Percentiles rank a stretch among this genome's conserved stretches.
These are phyloP conservation scores for Campoletis raptor DNA, from an alignment of 2,888 invertebrate species.

Conservation along the genomic window DNA sequence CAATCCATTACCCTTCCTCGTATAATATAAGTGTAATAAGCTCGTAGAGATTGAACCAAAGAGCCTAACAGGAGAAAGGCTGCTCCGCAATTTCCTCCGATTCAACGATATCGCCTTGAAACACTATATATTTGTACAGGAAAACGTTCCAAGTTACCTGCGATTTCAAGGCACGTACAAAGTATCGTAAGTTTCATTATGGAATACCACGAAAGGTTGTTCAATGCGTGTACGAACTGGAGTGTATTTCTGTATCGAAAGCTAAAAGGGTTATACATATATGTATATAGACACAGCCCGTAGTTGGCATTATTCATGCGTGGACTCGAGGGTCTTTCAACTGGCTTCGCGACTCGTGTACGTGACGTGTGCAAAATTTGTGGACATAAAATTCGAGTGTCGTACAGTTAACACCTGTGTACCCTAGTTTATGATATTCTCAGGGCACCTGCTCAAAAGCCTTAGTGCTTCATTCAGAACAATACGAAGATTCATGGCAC, in stretches of 20 bases:
- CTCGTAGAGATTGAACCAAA: constrained; percentile 20
- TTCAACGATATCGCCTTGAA: constrained; percentile 21
- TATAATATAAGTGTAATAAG: background rate
- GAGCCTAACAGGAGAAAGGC: constrained; percentile 4
- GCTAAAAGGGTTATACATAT: background rate
- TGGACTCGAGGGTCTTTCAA: constrained; percentile 15
- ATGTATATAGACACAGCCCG: constrained; percentile 1
- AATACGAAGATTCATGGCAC: background rate
- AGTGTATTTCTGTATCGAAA: background rate
- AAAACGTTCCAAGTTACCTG: background rate
- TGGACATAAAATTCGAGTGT: constrained; percentile 33
- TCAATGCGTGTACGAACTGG: background rate
- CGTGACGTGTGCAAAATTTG: constrained; percentile 33
- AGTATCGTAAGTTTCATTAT: constrained; percentile 45
- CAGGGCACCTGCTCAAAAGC: background rate
- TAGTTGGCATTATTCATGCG: constrained; percentile 52
- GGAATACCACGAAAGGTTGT: background rate
- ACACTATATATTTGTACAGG: background rate
- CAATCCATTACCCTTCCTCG: background rate
- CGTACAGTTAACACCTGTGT: constrained; percentile 5
- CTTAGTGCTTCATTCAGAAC: background rate
- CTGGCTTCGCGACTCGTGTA: constrained; percentile 29
- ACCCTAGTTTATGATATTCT: constrained; percentile 11
- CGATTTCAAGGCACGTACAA: constrained; percentile 51
- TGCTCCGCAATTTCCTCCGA: constrained; percentile 43